Evolutionary conservation across 2,113 vertebrate species (phyloP).

Genomic region (Hydropotes inermis): DNA sequence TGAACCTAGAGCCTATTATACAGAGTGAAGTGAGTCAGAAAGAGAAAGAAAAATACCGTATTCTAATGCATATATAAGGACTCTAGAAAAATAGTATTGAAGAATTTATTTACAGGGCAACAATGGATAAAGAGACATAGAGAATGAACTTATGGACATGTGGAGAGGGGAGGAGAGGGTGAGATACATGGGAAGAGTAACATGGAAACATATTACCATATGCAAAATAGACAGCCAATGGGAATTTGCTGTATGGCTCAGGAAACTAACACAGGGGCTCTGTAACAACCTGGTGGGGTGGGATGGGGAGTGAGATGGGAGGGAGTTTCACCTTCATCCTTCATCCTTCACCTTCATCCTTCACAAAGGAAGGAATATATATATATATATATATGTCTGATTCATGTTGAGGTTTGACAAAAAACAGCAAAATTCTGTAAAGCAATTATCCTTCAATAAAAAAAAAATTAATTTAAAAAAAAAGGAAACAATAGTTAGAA

Average conservation of each 20-base stretch:
- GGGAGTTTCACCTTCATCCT: neutral
- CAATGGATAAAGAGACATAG: neutral
- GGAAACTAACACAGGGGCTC: neutral
- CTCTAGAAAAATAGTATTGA: neutral
- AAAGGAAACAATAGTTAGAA: neutral
- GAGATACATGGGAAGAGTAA: neutral
- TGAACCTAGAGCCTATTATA: neutral
- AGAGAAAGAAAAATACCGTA: neutral
- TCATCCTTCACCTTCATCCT: too few species aligned
- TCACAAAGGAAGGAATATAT: rapidly evolving
- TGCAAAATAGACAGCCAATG: neutral
- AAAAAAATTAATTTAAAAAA: neutral
- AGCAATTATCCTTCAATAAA: neutral
- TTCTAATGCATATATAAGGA: neutral
- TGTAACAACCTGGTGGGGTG: neutral
- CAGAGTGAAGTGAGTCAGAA: neutral
- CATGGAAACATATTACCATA: neutral
- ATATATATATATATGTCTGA: neutral
- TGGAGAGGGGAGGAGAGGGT: neutral
- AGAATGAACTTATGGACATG: neutral
- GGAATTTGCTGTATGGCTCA: neutral
- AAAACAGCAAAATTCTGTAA: neutral
- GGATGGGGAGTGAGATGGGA: neutral
- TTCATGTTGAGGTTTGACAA: neutral
- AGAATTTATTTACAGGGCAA: neutral